Conservation (phyloP, 2,797 vertebrate genomes). For the Falco novaeseelandiae region DNA sequence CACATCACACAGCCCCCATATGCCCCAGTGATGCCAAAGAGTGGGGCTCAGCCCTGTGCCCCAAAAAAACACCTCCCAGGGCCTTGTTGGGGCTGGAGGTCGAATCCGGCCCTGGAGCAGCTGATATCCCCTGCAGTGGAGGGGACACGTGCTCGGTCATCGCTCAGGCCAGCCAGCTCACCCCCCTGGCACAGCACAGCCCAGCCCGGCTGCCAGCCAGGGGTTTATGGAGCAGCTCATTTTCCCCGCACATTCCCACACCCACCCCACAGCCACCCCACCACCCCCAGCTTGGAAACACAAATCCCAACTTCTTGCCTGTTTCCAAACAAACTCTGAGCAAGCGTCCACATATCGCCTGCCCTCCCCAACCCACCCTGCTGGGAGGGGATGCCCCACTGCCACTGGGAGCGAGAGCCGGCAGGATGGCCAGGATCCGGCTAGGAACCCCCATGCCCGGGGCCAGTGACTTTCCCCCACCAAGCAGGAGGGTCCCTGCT, state of each 20-base stretch:
- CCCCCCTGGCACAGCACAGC: not conserved
- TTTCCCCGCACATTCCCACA: not conserved
- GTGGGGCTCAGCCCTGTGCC: rapidly evolving
- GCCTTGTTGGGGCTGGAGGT: rapidly evolving
- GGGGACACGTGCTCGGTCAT: not conserved
- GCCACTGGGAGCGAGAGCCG: rapidly evolving
- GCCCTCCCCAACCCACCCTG: not conserved
- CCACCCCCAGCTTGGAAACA: not conserved
- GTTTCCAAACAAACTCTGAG: conserved; percentile 5
- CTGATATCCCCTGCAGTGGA: not conserved
- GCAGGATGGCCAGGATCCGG: rapidly evolving
- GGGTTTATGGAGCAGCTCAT: not conserved
- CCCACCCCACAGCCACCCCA: not conserved
- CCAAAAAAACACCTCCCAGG: too few species aligned
- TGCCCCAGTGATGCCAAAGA: not conserved
- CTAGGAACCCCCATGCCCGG: rapidly evolving
- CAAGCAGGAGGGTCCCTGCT: not conserved
- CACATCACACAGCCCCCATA: rapidly evolving
- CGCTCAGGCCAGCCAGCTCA: not conserved
- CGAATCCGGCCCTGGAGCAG: not conserved
- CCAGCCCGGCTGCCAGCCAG: not conserved
- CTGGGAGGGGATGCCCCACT: not conserved
- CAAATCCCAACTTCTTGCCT: not conserved
- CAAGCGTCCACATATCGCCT: rapidly evolving
- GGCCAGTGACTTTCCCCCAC: not conserved